Evolutionary conservation across 2,113 vertebrate genomes (phyloP), one percentile per base, ranked within the genome.

Genomic region (Capreolus pygargus): DNA sequence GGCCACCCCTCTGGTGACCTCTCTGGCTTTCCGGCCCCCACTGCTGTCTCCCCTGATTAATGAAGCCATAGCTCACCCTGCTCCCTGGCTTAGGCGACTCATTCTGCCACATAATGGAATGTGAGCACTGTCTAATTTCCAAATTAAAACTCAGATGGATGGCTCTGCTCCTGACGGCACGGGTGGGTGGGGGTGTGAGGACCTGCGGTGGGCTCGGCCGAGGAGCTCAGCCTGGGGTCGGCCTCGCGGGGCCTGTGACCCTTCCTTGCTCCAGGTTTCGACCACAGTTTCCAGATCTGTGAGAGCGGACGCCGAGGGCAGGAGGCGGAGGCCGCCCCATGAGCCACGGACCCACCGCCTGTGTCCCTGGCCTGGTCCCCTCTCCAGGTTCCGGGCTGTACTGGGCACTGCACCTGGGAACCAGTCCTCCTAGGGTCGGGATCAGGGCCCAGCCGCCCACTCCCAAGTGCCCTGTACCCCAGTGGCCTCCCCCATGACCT

Each of bases 1-100:
- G 1, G 30, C n/a, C 1, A 4, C 14, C 61, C 36, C 4, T 52
- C 0, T 19, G 10, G 0, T 1, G 97, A 85, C 96, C 94, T 84
- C 94, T 96, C 98, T 91, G 92, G 94, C 13, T 30, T 8, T 28
- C 13, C 8, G 78, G 55, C 84, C 90, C 64, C 95, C 94, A 93
- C 95, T 78, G 52, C 94, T 2, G 16, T 96, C 54, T 76, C 30
- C 60, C 39, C 67, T 96, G 96, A 98, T 98, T 95, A 98, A 97
- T 64, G 97, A n/a, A 30, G 74, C 82, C 94, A 60, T 88, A 39
- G 74, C 79, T 97, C 90, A 79, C 6, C 13, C 30, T 91, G 94
- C 17, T 82, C 7, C 39, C 95, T 95, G 55, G 81, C 88, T 25
- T 61, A 54, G 93, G 88, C 39, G 76, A 78, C 94, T 94, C 70